Evolutionary conservation across 1,140 invertebrate genomes (phyloP).

Genomic region (Caenorhabditis tropicalis): DNA sequence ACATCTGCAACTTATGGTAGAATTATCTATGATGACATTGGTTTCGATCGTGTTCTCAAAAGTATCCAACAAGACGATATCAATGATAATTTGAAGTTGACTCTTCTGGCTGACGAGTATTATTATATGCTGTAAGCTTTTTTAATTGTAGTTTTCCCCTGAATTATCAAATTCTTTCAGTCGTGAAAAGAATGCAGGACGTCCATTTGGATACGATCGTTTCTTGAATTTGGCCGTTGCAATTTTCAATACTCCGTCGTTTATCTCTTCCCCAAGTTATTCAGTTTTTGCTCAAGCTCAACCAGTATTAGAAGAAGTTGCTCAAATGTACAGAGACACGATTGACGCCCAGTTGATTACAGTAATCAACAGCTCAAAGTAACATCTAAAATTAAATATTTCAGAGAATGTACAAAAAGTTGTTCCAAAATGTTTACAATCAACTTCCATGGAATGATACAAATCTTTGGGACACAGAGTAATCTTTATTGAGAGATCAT

Average conservation of each 20-base stretch:
- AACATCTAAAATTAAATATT: background rate
- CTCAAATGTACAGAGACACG: background rate
- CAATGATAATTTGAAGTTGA: background rate
- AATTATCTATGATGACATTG: conserved; percentile 41
- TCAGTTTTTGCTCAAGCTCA: conserved; percentile 1
- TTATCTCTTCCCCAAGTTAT: background rate
- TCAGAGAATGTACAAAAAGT: background rate
- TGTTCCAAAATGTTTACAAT: conserved; percentile 15
- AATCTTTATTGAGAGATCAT: background rate
- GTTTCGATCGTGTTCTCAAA: conserved; percentile 12
- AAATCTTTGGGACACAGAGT: conserved; percentile 29
- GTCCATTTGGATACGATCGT: conserved; percentile 22
- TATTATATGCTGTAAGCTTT: conserved; percentile 29
- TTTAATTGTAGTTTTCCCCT: background rate
- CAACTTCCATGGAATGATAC: conserved; percentile 6
- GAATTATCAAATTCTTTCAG: background rate
- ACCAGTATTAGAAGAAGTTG: conserved; percentile 11
- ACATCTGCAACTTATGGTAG: conserved; percentile 39
- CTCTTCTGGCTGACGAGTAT: background rate
- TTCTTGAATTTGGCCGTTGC: conserved; percentile 6
- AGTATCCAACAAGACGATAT: conserved; percentile 1
- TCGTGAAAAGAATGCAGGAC: background rate
- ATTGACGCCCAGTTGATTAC: background rate
- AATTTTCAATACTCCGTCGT: background rate
- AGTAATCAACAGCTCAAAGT: background rate